A percentile compares a stretch with the other conserved stretches of the same genome.
These are phyloP conservation scores for Temnopleurus reevesii DNA, from an alignment of 53 echinoderm and acorn worm species.

Conservation along the genomic window DNA sequence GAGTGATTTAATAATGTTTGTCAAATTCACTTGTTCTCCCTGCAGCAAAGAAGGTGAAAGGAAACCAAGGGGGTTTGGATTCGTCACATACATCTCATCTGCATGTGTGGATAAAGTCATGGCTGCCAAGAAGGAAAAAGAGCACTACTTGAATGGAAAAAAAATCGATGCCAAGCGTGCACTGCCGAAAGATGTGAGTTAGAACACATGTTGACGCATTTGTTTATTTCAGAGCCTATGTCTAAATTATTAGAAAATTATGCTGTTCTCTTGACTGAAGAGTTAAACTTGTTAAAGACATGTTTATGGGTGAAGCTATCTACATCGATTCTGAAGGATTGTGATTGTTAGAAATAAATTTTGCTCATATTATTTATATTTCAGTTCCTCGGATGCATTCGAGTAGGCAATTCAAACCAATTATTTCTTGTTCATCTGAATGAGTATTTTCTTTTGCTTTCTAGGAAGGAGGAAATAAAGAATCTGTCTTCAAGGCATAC, in stretches of 20 bases:
- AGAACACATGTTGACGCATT: too few relatives aligned
- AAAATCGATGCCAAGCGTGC: conserved; percentile 84
- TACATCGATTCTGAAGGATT: too few relatives aligned
- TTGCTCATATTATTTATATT: too few relatives aligned
- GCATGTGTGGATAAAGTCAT: conserved; percentile 27
- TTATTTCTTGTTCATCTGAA: too few relatives aligned
- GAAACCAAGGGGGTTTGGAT: conserved; percentile 77
- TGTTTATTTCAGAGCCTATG: too few relatives aligned
- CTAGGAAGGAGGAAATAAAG: conserved; percentile 43
- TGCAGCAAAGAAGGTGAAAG: conserved; percentile 43
- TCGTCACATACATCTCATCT: conserved; percentile 72
- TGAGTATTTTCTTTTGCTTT: not conserved
- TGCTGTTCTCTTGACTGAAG: too few relatives aligned
- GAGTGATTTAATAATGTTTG: not conserved
- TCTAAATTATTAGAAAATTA: too few relatives aligned
- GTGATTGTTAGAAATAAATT: too few relatives aligned
- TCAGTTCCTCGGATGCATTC: too few relatives aligned
- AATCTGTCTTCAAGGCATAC: conserved; percentile 19
- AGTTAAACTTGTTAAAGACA: too few relatives aligned
- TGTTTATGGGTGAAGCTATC: too few relatives aligned
- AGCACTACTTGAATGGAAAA: conserved; percentile 16
- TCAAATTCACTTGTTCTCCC: not conserved
- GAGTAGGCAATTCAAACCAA: too few relatives aligned
- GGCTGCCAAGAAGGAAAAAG: conserved; percentile 6
- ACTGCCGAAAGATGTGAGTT: conserved; percentile 78